phyloP scores from a whole-genome alignment of 2,888 invertebrate genomes.

The Globia sparganii region DNA sequence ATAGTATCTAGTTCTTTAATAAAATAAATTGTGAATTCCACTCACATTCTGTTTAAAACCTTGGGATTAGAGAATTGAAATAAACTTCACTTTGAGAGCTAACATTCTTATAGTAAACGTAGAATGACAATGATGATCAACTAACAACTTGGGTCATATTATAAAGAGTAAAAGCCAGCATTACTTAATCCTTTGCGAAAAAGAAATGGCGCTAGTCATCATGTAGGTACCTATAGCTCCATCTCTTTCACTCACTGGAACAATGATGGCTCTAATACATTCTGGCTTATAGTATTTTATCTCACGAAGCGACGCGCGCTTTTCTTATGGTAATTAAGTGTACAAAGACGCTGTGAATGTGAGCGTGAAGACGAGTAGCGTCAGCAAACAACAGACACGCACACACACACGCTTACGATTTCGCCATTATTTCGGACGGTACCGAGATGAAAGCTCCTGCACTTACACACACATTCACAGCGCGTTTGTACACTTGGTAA shows the following conservation, averaged over 20 bases:
- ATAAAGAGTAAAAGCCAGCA: neutral
- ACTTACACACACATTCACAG: neutral
- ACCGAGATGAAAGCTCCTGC: neutral
- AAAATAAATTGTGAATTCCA: neutral
- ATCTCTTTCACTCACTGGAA: neutral
- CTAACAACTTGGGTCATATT: neutral
- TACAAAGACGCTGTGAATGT: neutral
- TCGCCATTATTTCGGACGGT: neutral
- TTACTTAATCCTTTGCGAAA: neutral
- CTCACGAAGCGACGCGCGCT: neutral
- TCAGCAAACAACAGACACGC: neutral
- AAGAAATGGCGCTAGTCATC: neutral
- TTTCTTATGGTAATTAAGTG: neutral
- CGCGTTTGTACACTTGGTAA: neutral
- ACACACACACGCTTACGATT: no score
- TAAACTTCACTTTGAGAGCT: neutral
- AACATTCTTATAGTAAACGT: neutral
- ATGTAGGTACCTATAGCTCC: neutral
- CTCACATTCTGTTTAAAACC: neutral
- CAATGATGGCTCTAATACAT: neutral
- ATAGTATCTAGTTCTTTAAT: neutral
- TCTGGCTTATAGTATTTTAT: neutral
- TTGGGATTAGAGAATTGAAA: neutral
- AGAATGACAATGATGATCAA: neutral
- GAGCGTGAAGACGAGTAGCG: neutral